Base-by-base conservation (phyloP, 2,888 invertebrate genomes). In the Drosophila seclusa region DNA sequence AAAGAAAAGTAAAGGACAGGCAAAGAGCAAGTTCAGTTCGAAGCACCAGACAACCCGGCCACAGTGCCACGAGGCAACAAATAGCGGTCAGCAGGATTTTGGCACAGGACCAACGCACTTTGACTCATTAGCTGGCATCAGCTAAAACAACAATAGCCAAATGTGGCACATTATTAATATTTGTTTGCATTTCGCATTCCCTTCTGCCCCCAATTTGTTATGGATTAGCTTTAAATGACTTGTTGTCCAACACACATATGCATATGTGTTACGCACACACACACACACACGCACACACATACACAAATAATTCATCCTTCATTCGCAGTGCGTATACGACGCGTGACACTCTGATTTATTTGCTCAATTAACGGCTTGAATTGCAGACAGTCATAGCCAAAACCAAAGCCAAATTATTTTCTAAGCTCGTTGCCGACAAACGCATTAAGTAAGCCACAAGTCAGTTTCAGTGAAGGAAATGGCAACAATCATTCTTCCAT, bases 111-210 rank as follows among this genome's bases (percentile, higher is more conserved):
- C 38, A 31, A 36, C 48, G 53, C 38, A 49, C 69, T 68, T 58
- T 29, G 38, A 38, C 68, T 77, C 73, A 73, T 77, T 77, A 77
- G 78, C 68, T 55, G 66, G 36, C 72, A 57, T 52, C 78, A 65
- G 66, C 73, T 31, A 68, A 65, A 57, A 45, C 49, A 67, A 69
- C 66, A 71, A 67, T 63, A 52, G 67, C 58, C 53, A 73, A 77
- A 58, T 63, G 58, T 50, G 55, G 48, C 72, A 73, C 73, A 76
- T 71, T 80, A 71, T 80, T 80, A 79, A 79, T 76, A 79, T 73
- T 78, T 71, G 58, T 74, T 67, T 45, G 50, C 63, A n/a, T 38
- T 76, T 60, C 57, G 45, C 58, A 32, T 59, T 68, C 31, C 45
- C 45, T 54, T 62, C 27, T 62, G 27, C 40, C 70, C 36, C 55